These are phyloP conservation scores for Arge pagana DNA, from an alignment of 2,888 invertebrate genomes.

Conservation along the genomic window DNA sequence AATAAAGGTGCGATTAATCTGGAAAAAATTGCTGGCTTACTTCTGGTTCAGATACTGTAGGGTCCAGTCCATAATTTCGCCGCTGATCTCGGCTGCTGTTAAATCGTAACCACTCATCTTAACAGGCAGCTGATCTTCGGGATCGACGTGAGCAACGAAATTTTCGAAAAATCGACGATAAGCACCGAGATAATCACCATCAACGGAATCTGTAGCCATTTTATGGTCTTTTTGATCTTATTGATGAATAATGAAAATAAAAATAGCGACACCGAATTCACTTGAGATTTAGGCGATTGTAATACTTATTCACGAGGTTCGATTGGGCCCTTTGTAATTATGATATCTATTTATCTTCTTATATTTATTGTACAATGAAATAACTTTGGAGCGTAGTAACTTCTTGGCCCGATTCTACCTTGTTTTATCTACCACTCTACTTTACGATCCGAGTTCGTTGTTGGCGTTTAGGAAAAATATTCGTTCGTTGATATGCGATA, in stretches of 20 bases:
- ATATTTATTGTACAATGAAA: too few species aligned
- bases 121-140: conserved; percentile 75
- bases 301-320: too few species aligned
- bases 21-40: conserved; percentile 70
- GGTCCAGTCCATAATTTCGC: conserved; percentile 77
- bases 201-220: conserved; percentile 43
- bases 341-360: too few species aligned
- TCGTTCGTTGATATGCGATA: conserved; percentile 42
- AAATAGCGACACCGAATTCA: too few species aligned
- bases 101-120: conserved; percentile 72
- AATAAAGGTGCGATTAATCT: too few species aligned
- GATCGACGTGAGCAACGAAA: conserved; percentile 71
- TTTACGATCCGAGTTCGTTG: conserved; percentile 1
- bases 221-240: too few species aligned
- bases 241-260: too few species aligned
- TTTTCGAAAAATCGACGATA: conserved; percentile 75
- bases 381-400: too few species aligned
- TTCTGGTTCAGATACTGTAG: conserved; percentile 77
- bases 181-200: conserved; percentile 71
- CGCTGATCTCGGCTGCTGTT: conserved; percentile 71
- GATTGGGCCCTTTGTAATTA: too few species aligned
- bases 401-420: too few species aligned
- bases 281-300: too few species aligned
- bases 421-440: too few species aligned
- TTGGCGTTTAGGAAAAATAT: conserved; percentile 27